These are phyloP conservation scores for Morus bassanus DNA, from an alignment of 2,797 vertebrate species.

Conservation along the genomic window DNA sequence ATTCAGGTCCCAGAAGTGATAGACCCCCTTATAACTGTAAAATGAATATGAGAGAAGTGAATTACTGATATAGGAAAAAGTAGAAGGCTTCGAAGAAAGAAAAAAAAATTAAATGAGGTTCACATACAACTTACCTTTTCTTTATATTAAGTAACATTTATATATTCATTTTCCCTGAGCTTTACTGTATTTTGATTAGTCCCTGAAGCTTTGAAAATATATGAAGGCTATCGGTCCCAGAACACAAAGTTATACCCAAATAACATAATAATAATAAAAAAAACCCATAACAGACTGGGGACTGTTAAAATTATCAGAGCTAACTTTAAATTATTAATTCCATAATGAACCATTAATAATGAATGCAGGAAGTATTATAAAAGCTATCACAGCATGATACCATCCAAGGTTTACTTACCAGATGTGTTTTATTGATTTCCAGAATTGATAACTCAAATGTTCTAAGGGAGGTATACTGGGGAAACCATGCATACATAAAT, in stretches of 20 bases:
- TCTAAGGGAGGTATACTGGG: slow-evolving; percentile 57
- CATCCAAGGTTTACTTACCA: slow-evolving; percentile 64
- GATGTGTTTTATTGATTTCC: slow-evolving; percentile 74
- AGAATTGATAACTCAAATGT: slow-evolving; percentile 60
- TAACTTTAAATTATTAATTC: slow-evolving; percentile 76
- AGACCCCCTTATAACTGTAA: background rate
- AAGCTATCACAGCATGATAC: slow-evolving; percentile 60
- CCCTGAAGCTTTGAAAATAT: slow-evolving; percentile 2
- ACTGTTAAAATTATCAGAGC: slow-evolving; percentile 69
- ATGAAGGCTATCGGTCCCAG: background rate
- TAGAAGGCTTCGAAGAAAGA: background rate
- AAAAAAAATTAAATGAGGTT: background rate
- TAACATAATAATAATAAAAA: background rate
- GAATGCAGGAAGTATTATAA: slow-evolving; percentile 73
- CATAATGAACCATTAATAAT: slow-evolving; percentile 76
- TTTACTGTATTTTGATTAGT: slow-evolving; percentile 7
- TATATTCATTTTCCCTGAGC: background rate
- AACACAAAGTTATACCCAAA: background rate
- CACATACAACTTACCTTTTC: background rate
- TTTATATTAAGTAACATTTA: background rate
- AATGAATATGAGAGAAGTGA: slow-evolving; percentile 2
- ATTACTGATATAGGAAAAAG: background rate
- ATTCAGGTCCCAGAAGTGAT: background rate
- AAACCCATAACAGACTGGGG: background rate
- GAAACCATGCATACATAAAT: slow-evolving; percentile 64